Conservation (phyloP, 2,888 invertebrate genomes). For the Tetheella fluctuosa region DNA sequence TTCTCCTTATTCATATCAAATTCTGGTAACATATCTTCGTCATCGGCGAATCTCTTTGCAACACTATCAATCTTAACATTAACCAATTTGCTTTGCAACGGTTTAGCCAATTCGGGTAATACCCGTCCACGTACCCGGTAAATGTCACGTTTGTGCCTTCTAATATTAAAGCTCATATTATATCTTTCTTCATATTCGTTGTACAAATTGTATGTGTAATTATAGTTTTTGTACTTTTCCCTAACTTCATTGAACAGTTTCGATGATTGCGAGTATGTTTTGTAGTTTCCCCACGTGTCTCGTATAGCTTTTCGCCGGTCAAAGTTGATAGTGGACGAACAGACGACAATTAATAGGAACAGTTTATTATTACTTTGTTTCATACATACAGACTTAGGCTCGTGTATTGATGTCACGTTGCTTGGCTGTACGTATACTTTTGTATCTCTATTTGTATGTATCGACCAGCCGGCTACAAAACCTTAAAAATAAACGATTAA, state of each 20-base stretch:
- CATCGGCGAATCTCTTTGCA: slow-evolving; percentile 65
- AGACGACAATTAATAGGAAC: slow-evolving; percentile 89
- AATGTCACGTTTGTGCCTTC: slow-evolving; percentile 55
- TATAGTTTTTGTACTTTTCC: slow-evolving; percentile 67
- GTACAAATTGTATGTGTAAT: slow-evolving; percentile 66
- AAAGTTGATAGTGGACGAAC: slow-evolving; percentile 88
- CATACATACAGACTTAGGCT: slow-evolving; percentile 83
- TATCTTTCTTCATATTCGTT: slow-evolving; percentile 22
- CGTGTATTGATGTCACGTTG: slow-evolving; percentile 87
- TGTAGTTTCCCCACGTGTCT: slow-evolving; percentile 87
- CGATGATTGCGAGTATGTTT: slow-evolving; percentile 58
- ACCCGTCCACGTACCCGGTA: slow-evolving; percentile 58
- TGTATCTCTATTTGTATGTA: slow-evolving; percentile 88
- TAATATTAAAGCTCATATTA: slow-evolving; percentile 33
- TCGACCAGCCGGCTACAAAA: slow-evolving; percentile 88
- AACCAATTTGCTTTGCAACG: slow-evolving; percentile 55
- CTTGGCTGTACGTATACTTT: slow-evolving; percentile 88
- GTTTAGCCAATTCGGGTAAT: slow-evolving; percentile 68
- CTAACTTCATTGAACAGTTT: slow-evolving; percentile 54
- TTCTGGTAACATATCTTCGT: slow-evolving; percentile 59
- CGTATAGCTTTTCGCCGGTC: slow-evolving; percentile 87
- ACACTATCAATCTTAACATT: slow-evolving; percentile 52
- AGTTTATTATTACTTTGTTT: slow-evolving; percentile 55
- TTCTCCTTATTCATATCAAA: slow-evolving; percentile 76
- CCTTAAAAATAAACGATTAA: slow-evolving; percentile 48